Percentiles rank a stretch among this genome's conserved stretches.
phyloP scores from a whole-genome alignment of 2,113 vertebrate genomes.

The Colinus virginianus region DNA sequence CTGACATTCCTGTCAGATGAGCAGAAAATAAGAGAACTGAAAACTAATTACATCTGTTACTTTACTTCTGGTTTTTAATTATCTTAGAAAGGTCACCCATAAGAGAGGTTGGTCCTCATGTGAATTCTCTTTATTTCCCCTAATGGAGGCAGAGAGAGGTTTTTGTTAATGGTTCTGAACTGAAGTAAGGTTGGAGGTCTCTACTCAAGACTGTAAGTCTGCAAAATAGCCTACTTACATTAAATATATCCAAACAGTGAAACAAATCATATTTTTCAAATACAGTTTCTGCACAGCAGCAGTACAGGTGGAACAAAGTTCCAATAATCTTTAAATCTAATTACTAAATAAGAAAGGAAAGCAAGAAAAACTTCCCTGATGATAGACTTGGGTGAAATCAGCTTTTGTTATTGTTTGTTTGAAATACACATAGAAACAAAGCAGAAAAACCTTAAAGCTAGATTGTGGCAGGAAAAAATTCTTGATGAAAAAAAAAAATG shows the following conservation, averaged over 20 bases:
- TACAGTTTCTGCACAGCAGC: not conserved
- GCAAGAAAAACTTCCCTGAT: not conserved
- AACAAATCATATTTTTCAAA: not conserved
- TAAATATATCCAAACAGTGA: not conserved
- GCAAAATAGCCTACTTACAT: not conserved
- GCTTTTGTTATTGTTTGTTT: not conserved
- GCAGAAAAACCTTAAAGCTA: not conserved
- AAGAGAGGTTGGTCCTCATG: not conserved
- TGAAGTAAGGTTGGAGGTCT: not conserved
- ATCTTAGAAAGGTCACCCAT: not conserved
- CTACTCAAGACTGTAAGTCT: not conserved
- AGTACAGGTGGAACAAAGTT: not conserved
- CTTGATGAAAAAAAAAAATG: not conserved
- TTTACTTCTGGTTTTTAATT: not conserved
- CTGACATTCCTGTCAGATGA: not conserved
- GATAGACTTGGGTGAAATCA: not conserved
- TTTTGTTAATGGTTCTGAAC: not conserved
- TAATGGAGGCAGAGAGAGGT: not conserved
- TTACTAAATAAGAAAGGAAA: not conserved
- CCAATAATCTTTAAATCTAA: not conserved
- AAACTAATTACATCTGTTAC: not conserved
- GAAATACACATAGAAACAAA: not conserved
- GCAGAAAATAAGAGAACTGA: not conserved
- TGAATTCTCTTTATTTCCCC: not conserved
- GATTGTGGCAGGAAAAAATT: not conserved